These are phyloP conservation scores for Drosophila triauraria DNA, from an alignment of 1,140 invertebrate genomes.

Conservation along the genomic window DNA sequence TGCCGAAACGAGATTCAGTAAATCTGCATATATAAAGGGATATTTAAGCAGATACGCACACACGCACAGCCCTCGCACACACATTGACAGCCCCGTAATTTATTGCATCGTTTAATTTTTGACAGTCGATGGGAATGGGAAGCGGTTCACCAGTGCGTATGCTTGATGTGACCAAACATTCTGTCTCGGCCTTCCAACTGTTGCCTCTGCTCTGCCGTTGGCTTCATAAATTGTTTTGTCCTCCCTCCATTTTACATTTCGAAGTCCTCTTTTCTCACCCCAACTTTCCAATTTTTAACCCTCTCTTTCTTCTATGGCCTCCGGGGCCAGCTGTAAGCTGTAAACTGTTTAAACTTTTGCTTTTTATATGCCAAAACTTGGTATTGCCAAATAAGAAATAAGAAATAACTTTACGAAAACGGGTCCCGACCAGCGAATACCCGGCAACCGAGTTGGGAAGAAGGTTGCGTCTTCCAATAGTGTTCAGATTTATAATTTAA, in stretches of 20 bases:
- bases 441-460: background rate
- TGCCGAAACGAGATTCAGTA: no score
- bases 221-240: slow-evolving; percentile 29
- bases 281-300: background rate
- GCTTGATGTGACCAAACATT: slow-evolving; percentile 56
- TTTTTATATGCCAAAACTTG: slow-evolving; percentile 2
- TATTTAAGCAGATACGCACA: no score
- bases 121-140: slow-evolving; percentile 10
- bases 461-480: no score
- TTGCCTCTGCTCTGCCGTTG: slow-evolving; percentile 14
- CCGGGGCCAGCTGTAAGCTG: slow-evolving; percentile 7
- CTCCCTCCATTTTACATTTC: background rate
- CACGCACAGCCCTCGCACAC: background rate
- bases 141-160: slow-evolving; percentile 69
- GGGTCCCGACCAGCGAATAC: background rate
- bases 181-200: slow-evolving; percentile 13
- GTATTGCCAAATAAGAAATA: background rate
- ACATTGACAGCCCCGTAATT: slow-evolving; percentile 66
- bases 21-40: background rate
- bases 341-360: slow-evolving; percentile 11
- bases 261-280: background rate
- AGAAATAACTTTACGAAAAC: no score
- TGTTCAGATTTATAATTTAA: no score
- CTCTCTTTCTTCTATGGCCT: background rate
- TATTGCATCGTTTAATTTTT: slow-evolving; percentile 78